A percentile compares a stretch with the other conserved stretches of the same genome.
phyloP scores from a whole-genome alignment of 2,797 vertebrate species.

The Diplodus puntazzo region DNA sequence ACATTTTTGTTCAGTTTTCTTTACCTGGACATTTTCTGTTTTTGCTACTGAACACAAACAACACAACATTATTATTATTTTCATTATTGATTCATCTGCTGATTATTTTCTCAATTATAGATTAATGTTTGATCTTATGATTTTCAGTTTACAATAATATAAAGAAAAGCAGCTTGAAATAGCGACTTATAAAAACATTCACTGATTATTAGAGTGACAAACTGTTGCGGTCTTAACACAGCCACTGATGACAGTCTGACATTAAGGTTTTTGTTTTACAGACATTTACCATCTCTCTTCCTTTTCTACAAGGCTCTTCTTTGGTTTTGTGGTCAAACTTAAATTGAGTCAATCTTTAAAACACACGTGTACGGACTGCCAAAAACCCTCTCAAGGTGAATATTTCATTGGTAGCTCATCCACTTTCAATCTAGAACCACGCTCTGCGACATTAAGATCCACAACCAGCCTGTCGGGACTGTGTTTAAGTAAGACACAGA shows the following conservation, averaged over 20 bases:
- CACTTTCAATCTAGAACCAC: background rate
- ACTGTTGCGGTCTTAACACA: background rate
- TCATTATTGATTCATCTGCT: background rate
- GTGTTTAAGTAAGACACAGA: constrained; percentile 34
- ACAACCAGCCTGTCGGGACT: constrained; percentile 37
- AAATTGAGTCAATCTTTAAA: background rate
- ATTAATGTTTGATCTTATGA: background rate
- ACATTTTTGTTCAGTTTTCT: constrained; percentile 29
- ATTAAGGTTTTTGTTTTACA: background rate
- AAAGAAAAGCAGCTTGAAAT: background rate
- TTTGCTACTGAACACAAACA: background rate
- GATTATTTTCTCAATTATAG: background rate
- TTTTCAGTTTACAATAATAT: background rate
- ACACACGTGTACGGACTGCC: background rate
- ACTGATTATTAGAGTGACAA: background rate
- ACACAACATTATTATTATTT: background rate
- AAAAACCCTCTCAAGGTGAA: constrained; percentile 33
- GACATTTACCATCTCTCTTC: constrained; percentile 2
- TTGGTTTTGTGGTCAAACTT: background rate
- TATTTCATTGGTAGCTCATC: constrained; percentile 1
- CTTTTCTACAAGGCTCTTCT: background rate
- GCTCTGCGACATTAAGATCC: constrained; percentile 7
- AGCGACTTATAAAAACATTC: background rate
- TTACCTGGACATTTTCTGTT: background rate
- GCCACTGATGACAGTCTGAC: background rate